Conservation (phyloP, 1,140 invertebrate genomes). For the Neodiprion lecontei region DNA sequence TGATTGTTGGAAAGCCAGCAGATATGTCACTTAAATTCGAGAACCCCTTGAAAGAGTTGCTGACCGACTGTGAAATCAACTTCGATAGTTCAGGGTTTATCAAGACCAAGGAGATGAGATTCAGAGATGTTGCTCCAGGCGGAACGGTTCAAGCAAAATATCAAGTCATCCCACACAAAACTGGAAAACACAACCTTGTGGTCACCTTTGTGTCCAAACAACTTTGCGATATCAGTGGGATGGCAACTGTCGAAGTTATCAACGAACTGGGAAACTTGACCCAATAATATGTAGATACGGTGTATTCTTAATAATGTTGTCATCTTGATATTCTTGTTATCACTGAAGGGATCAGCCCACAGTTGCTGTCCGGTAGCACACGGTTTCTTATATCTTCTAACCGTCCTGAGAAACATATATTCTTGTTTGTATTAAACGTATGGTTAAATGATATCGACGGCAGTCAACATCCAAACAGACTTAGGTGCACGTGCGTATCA, state of each 20-base stretch:
- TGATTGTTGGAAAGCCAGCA: constrained; percentile 58
- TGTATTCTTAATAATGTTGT: too few relatives aligned
- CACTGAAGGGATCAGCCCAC: too few relatives aligned
- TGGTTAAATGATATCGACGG: too few relatives aligned
- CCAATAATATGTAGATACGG: too few relatives aligned
- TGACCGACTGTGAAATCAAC: constrained; percentile 67
- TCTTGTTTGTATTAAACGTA: too few relatives aligned
- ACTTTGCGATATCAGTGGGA: constrained; percentile 68
- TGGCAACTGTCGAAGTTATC: constrained; percentile 41
- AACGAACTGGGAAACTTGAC: too few relatives aligned
- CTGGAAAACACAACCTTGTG: constrained; percentile 59
- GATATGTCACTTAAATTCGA: constrained; percentile 64
- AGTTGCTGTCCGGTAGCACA: too few relatives aligned
- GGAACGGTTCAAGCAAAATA: constrained; percentile 52
- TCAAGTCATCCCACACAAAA: constrained; percentile 55
- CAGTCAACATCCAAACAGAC: too few relatives aligned
- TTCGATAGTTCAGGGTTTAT: constrained; percentile 67
- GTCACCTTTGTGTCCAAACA: constrained; percentile 67
- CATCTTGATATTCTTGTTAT: too few relatives aligned
- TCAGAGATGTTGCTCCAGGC: constrained; percentile 55
- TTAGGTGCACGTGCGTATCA: too few relatives aligned
- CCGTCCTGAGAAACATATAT: too few relatives aligned
- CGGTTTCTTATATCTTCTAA: too few relatives aligned
- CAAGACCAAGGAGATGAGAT: constrained; percentile 57
- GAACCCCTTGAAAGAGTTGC: constrained; percentile 66